Conservation (phyloP, 2,888 invertebrate genomes). For the Frankliniella fusca region DNA sequence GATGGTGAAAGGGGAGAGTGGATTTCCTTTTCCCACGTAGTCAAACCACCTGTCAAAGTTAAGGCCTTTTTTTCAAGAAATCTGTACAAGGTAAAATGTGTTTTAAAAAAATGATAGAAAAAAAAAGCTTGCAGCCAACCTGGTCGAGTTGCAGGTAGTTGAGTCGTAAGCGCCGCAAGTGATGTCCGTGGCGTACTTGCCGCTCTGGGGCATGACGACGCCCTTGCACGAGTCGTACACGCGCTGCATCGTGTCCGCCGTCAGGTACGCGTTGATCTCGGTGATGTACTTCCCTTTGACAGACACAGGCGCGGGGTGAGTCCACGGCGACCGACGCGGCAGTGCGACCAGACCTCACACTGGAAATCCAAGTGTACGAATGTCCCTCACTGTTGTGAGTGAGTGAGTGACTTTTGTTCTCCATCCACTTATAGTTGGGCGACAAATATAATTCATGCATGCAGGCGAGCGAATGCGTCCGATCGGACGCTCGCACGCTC, state of each 20-base stretch:
- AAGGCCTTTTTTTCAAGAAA: background rate
- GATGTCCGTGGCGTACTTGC: slow-evolving; percentile 68
- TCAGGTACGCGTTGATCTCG: slow-evolving; percentile 47
- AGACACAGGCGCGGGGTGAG: background rate
- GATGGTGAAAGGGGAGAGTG: slow-evolving; percentile 61
- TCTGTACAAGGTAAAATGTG: background rate
- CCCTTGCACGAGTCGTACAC: slow-evolving; percentile 74
- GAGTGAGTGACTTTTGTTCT: too few relatives aligned
- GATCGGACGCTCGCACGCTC: too few relatives aligned
- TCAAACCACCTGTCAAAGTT: slow-evolving; percentile 52
- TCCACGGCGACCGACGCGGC: background rate
- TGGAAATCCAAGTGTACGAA: too few relatives aligned
- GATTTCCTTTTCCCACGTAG: slow-evolving; percentile 58
- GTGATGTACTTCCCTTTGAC: slow-evolving; percentile 40
- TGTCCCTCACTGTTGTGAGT: too few relatives aligned
- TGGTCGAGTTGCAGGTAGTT: slow-evolving; percentile 59
- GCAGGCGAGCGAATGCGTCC: too few relatives aligned
- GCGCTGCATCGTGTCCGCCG: slow-evolving; percentile 57
- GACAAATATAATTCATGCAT: too few relatives aligned
- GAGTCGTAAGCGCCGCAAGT: slow-evolving; percentile 67
- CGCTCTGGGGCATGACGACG: slow-evolving; percentile 71
- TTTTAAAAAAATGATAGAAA: background rate
- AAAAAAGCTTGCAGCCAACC: slow-evolving; percentile 40
- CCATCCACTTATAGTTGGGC: too few relatives aligned
- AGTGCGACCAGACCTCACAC: too few relatives aligned